phyloP scores from a whole-genome alignment of 2,888 invertebrate species.

The Rhagonycha fulva region DNA sequence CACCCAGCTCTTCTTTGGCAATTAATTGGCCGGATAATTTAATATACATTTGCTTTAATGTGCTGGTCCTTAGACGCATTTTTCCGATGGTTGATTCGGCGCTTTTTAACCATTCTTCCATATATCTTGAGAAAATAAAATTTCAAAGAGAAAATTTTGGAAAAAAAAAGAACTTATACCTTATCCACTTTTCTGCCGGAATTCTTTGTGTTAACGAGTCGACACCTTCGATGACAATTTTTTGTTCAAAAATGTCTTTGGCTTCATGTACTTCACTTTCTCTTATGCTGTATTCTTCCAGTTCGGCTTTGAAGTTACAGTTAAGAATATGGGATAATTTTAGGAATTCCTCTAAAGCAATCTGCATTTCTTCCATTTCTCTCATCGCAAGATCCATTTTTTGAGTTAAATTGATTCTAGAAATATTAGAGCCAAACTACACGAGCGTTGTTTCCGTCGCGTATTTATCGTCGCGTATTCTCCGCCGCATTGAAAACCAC shows the following conservation, averaged over 20 bases:
- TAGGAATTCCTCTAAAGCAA: slow-evolving; percentile 47
- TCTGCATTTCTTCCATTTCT: slow-evolving; percentile 58
- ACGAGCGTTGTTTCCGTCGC: too few relatives aligned
- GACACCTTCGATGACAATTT: slow-evolving; percentile 59
- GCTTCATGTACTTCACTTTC: slow-evolving; percentile 59
- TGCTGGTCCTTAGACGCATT: slow-evolving; percentile 61
- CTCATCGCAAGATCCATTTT: slow-evolving; percentile 57
- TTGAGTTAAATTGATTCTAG: slow-evolving; percentile 59
- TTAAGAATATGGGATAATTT: slow-evolving; percentile 53
- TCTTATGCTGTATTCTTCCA: slow-evolving; percentile 62
- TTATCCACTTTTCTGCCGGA: slow-evolving; percentile 62
- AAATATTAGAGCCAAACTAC: too few relatives aligned
- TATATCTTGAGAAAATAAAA: slow-evolving; percentile 56
- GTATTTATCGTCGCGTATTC: too few relatives aligned
- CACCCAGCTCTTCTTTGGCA: slow-evolving; percentile 62
- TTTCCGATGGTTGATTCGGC: slow-evolving; percentile 63
- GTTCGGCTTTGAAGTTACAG: slow-evolving; percentile 55
- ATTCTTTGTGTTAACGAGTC: slow-evolving; percentile 65
- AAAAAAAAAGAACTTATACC: slow-evolving; percentile 37
- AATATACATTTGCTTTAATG: slow-evolving; percentile 59
- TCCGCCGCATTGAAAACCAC: too few relatives aligned
- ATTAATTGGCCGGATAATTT: slow-evolving; percentile 61
- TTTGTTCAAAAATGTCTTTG: slow-evolving; percentile 57
- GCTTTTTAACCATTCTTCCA: slow-evolving; percentile 65
- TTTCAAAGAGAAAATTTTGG: not conserved